Percentiles rank a stretch among this genome's conserved stretches.
Conservation (phyloP, 2,888 invertebrate species). For the Latheticus oryzae region DNA sequence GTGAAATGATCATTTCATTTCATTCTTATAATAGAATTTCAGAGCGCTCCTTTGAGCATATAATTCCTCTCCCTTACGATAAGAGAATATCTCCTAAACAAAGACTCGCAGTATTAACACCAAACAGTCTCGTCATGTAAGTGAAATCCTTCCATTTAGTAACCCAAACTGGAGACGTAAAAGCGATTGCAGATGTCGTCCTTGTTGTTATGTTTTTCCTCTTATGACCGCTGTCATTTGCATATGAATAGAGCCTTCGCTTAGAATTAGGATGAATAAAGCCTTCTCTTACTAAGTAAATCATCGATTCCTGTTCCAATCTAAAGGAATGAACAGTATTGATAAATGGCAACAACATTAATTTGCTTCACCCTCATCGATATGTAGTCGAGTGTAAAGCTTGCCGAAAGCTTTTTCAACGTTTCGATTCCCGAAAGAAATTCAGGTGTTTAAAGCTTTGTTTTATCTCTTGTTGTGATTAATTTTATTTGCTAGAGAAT, state of each 20-base stretch:
- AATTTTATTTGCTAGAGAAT: slow-evolving; percentile 12
- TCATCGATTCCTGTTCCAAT: slow-evolving; percentile 1
- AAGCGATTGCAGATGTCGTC: slow-evolving; percentile 9
- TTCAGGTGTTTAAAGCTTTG: slow-evolving; percentile 21
- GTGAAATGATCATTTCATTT: slow-evolving; percentile 26
- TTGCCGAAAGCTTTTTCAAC: slow-evolving; percentile 11
- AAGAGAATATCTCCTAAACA: slow-evolving; percentile 23
- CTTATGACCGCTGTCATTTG: slow-evolving; percentile 12
- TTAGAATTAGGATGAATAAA: background rate
- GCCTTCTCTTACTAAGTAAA: slow-evolving; percentile 5
- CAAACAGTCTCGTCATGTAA: slow-evolving; percentile 5
- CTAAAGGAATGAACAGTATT: slow-evolving; percentile 2
- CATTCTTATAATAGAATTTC: slow-evolving; percentile 17
- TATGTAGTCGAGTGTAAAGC: slow-evolving; percentile 10
- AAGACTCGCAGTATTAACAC: slow-evolving; percentile 7
- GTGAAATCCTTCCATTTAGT: slow-evolving; percentile 1
- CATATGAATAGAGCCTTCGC: slow-evolving; percentile 12
- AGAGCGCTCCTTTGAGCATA: slow-evolving; percentile 15
- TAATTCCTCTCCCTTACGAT: slow-evolving; percentile 19
- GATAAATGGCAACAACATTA: slow-evolving; percentile 7
- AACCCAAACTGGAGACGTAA: slow-evolving; percentile 5
- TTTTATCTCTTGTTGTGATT: slow-evolving; percentile 23
- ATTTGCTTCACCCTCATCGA: slow-evolving; percentile 1
- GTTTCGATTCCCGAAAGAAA: background rate
- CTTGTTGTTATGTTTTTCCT: slow-evolving; percentile 15